phyloP scores from a whole-genome alignment of 35 echinoderm and acorn worm genomes.

The Apostichopus parvimensis region DNA sequence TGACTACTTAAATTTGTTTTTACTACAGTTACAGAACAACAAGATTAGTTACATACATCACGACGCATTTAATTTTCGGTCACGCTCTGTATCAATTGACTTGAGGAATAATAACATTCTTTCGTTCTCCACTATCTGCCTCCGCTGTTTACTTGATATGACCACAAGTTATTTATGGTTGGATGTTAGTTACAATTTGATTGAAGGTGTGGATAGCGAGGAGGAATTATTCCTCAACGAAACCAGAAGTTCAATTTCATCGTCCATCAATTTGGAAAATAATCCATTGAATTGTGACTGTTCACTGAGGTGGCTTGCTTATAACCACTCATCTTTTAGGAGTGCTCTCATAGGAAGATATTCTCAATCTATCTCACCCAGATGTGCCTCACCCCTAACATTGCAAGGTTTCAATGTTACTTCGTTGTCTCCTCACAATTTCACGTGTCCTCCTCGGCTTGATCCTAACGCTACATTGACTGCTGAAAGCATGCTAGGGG shows the following conservation, averaged over 20 bases:
- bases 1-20: not conserved
- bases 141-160: not conserved
- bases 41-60: not conserved
- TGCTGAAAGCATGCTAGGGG: not conserved
- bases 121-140: not conserved
- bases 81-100: not conserved
- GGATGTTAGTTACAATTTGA: not conserved
- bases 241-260: not conserved
- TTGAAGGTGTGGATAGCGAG: not conserved
- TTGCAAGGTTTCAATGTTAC: not conserved
- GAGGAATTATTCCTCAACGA: not conserved
- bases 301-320: not conserved
- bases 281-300: constrained; percentile 12
- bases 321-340: not conserved
- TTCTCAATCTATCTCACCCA: not conserved
- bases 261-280: not conserved
- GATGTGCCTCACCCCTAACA: not conserved
- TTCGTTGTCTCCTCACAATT: not conserved
- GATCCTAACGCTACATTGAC: not conserved
- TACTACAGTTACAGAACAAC: not conserved
- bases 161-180: not conserved
- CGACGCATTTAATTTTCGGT: not conserved
- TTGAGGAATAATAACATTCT: constrained; percentile 2
- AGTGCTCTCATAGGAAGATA: not conserved
- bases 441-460: not conserved